Conservation (phyloP, 2,888 invertebrate species). For the Ferrisia virgata region DNA sequence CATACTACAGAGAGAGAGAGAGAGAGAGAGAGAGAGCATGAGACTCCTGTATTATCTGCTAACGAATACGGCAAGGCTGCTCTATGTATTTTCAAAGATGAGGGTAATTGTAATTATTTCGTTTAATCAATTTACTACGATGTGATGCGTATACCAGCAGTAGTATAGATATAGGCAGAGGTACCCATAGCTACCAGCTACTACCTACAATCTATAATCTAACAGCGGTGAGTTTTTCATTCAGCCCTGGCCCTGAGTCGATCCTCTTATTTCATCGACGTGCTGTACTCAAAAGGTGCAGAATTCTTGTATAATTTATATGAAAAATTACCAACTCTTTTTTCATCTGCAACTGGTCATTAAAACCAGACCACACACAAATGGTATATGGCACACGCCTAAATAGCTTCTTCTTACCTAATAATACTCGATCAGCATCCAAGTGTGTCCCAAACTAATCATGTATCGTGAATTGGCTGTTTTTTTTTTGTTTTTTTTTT, state of each 20-base stretch:
- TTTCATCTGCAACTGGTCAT: not conserved
- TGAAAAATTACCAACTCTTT: constrained; percentile 12
- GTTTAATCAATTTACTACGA: not conserved
- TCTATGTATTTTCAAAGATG: no score
- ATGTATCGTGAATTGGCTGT: not conserved
- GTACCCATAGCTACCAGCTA: no score
- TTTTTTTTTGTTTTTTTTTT: not conserved
- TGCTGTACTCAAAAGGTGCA: not conserved
- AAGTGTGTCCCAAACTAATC: not conserved
- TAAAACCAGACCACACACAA: not conserved
- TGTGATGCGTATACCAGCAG: not conserved
- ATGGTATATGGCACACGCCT: not conserved
- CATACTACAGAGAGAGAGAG: no score
- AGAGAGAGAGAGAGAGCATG: no score
- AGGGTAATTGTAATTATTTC: not conserved
- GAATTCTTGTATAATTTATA: not conserved
- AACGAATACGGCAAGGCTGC: no score
- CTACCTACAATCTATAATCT: no score
- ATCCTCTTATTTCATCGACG: no score
- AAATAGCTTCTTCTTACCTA: not conserved
- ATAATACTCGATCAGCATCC: not conserved
- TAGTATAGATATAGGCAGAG: not conserved
- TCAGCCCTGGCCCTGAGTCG: no score
- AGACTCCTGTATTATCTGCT: no score
- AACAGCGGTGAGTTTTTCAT: no score